Percentiles rank a stretch among this genome's conserved stretches.
Conservation (phyloP, 1,140 invertebrate genomes). For the Choristoneura fumiferana region DNA sequence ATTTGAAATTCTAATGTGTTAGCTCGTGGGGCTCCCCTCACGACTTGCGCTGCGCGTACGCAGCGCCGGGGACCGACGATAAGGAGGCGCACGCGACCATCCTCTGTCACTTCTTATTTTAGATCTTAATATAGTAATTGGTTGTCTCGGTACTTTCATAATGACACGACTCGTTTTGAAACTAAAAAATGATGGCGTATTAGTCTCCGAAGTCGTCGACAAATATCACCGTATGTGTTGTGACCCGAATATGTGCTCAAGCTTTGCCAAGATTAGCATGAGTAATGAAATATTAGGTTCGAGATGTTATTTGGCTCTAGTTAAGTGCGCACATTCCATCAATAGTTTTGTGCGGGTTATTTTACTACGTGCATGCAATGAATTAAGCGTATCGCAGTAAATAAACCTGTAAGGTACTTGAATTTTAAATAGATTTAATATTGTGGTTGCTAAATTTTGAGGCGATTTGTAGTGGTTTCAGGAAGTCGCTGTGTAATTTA, state of each 20-base stretch:
- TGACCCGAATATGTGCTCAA: constrained; percentile 52
- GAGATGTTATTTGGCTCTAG: constrained; percentile 11
- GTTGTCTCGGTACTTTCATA: neutral
- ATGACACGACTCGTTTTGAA: too few species aligned
- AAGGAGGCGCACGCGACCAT: constrained; percentile 47
- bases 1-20: constrained; percentile 47
- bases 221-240: constrained; percentile 32
- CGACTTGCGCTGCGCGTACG: constrained; percentile 58
- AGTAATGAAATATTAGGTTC: constrained; percentile 30
- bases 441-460: too few species aligned
- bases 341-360: neutral
- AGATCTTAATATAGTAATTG: constrained; percentile 31
- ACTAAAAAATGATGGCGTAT: neutral
- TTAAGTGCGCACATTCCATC: constrained; percentile 6
- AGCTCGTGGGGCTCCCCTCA: constrained; percentile 51
- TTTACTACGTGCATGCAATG: constrained; percentile 4
- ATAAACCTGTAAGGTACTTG: neutral
- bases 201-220: constrained; percentile 23
- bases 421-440: neutral
- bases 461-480: too few species aligned
- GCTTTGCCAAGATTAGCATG: constrained; percentile 52
- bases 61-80: constrained; percentile 33
- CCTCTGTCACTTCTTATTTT: constrained; percentile 43
- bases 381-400: neutral
- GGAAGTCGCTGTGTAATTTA: too few species aligned